Percentiles rank a stretch among this genome's conserved stretches.
Evolutionary conservation across 2,113 vertebrate genomes (phyloP).

Genomic region (Lophius piscatorius): DNA sequence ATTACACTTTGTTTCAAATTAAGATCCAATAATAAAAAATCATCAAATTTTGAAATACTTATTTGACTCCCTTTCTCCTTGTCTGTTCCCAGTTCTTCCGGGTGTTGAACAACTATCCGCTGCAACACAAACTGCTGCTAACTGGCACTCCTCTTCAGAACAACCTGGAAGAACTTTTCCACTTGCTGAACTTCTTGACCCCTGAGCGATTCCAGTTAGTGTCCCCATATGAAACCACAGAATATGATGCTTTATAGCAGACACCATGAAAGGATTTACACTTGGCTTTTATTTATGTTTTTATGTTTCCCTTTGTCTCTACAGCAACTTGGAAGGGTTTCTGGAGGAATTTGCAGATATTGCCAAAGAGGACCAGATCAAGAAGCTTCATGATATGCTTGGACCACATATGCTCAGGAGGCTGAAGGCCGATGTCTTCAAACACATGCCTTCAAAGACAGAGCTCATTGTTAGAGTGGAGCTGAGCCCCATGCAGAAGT

Average conservation of each 20-base stretch:
- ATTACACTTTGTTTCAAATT: not conserved
- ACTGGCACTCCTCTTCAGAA: conserved; percentile 97
- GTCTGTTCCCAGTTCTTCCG: conserved; percentile 88
- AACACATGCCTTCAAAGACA: conserved; percentile 98
- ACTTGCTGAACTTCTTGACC: conserved; percentile 95
- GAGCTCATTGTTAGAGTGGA: conserved; percentile 96
- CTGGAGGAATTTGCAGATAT: conserved; percentile 98
- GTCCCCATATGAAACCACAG: not conserved
- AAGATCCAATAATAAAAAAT: not conserved
- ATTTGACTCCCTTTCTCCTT: conserved; percentile 1
- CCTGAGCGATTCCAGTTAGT: conserved; percentile 96
- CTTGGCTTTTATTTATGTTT: not conserved
- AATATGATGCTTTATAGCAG: not conserved
- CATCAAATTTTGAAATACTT: not conserved
- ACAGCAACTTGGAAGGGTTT: conserved; percentile 96
- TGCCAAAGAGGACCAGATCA: conserved; percentile 98
- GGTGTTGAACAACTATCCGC: conserved; percentile 93
- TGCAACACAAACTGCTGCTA: conserved; percentile 94
- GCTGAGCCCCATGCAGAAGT: conserved; percentile 98
- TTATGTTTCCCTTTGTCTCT: conserved; percentile 9
- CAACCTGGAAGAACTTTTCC: conserved; percentile 96
- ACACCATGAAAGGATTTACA: not conserved
- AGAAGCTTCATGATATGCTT: conserved; percentile 97
- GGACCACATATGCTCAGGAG: conserved; percentile 97
- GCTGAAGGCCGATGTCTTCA: conserved; percentile 97